Evolutionary conservation across 2,888 invertebrate genomes (phyloP).

Genomic region (Hesperia comma): DNA sequence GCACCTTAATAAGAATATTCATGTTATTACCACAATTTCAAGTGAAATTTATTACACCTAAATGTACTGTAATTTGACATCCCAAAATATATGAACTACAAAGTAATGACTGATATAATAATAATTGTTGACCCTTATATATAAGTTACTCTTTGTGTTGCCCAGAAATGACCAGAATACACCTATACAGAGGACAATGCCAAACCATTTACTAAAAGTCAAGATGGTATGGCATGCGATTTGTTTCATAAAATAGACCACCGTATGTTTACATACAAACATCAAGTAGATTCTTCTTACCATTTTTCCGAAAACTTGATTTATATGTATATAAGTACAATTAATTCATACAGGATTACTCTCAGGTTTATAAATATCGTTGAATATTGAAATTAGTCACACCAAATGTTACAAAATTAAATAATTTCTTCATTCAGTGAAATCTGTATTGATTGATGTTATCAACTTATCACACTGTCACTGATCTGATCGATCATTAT

Average conservation of each 20-base stretch:
- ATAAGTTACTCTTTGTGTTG: no score
- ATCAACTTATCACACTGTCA: not conserved
- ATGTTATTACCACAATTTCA: no score
- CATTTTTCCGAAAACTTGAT: not conserved
- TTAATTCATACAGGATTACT: not conserved
- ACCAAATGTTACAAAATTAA: not conserved
- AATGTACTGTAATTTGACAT: no score
- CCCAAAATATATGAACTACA: no score
- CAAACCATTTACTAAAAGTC: no score
- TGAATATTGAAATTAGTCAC: not conserved
- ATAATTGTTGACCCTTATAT: no score
- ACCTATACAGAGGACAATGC: no score
- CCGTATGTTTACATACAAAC: conserved; percentile 3
- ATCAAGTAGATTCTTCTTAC: not conserved
- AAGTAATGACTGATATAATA: no score
- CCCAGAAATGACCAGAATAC: no score
- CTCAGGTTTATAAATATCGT: not conserved
- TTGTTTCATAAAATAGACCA: not conserved
- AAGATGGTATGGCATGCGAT: no score
- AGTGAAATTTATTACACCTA: no score
- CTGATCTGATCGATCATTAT: not conserved
- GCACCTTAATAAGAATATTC: no score
- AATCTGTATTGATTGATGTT: not conserved
- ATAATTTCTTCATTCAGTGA: not conserved
- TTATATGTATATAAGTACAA: not conserved